phyloP scores from a whole-genome alignment of 2,113 vertebrate genomes.

The Cynoglossus semilaevis region DNA sequence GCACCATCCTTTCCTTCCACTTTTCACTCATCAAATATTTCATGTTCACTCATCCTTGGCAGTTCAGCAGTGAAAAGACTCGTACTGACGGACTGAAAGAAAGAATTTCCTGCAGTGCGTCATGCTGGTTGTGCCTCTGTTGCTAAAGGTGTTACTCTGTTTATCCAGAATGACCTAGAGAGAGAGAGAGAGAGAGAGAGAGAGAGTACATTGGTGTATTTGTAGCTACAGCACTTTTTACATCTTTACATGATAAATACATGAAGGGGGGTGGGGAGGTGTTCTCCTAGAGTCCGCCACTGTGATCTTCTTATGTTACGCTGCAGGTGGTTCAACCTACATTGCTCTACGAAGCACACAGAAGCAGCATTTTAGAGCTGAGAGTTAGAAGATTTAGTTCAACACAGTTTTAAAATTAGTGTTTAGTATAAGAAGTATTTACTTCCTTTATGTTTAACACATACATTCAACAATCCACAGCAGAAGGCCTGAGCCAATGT shows the following conservation, averaged over 20 bases:
- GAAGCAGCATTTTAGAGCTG: slow-evolving; percentile 12
- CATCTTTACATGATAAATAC: not conserved
- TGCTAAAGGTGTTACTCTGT: slow-evolving; percentile 3
- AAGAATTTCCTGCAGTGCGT: slow-evolving; percentile 18
- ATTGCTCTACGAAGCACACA: slow-evolving; percentile 1
- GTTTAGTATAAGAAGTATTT: too few species aligned
- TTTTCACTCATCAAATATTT: not conserved
- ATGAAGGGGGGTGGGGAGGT: not conserved
- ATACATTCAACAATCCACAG: too few species aligned
- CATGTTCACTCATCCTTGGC: slow-evolving; percentile 6
- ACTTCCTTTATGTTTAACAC: too few species aligned
- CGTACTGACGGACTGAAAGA: slow-evolving; percentile 9
- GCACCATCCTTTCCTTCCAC: not conserved
- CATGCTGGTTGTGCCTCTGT: slow-evolving; percentile 1
- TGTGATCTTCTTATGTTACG: slow-evolving; percentile 11
- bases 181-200: slow-evolving; percentile 1
- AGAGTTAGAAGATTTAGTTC: not conserved
- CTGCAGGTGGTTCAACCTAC: slow-evolving; percentile 18
- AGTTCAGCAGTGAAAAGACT: slow-evolving; percentile 8
- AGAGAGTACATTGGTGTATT: not conserved
- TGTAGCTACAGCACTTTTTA: slow-evolving; percentile 5
- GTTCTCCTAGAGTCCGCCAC: slow-evolving; percentile 4
- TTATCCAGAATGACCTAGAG: slow-evolving; percentile 13
- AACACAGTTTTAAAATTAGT: too few species aligned
- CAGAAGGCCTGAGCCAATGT: too few species aligned